Evolutionary conservation across 2,113 vertebrate genomes (phyloP).

Genomic region (Eonycteris spelaea): DNA sequence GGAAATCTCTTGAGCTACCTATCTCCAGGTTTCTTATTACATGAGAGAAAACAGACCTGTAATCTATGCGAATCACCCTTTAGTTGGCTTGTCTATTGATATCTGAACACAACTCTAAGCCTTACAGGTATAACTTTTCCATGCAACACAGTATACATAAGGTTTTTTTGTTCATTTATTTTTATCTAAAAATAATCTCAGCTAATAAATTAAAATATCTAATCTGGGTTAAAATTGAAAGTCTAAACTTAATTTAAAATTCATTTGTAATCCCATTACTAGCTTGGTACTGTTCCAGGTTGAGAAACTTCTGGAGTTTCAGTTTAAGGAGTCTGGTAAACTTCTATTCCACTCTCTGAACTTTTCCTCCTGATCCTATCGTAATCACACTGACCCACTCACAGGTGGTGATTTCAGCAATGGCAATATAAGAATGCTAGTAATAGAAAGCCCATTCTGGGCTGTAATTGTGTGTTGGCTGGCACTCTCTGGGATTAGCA

Average conservation of each 20-base stretch:
- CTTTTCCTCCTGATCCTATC: background rate
- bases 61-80: background rate
- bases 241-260: background rate
- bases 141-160: background rate
- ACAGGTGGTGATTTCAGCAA: background rate
- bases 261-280: background rate
- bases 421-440: background rate
- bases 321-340: background rate
- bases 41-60: background rate
- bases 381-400: accelerated
- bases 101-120: background rate
- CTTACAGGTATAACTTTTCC: background rate
- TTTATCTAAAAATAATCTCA: background rate
- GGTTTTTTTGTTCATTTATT: background rate
- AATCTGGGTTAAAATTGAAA: background rate
- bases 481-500: background rate
- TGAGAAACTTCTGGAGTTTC: background rate
- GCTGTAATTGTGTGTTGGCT: background rate
- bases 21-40: background rate
- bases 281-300: too few relatives aligned
- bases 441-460: background rate
- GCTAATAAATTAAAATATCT: background rate
- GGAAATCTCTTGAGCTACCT: background rate
- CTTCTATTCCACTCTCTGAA: background rate
- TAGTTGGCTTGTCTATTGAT: background rate